Base-by-base conservation (phyloP, 2,888 invertebrate genomes). In the Dynastes grantii region DNA sequence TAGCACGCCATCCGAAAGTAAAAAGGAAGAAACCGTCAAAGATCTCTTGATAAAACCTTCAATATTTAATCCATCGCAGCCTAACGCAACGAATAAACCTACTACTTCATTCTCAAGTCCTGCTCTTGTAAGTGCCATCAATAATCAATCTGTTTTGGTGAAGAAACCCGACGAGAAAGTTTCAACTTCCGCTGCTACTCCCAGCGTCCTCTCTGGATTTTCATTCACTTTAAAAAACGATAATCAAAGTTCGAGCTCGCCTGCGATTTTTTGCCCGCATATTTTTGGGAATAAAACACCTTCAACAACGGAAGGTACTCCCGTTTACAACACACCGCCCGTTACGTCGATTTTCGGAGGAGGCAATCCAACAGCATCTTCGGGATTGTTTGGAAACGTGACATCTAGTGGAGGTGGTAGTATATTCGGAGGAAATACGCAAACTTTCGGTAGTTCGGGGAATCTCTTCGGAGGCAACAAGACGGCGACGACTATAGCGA, bases 41-140 rank as follows among this genome's bases (percentile, higher is more conserved):
- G 81, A 79, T 71, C 80, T 84, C 27, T 76, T 83, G 29, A 80
- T 78, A 11, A 83, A 83, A 79, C 83, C 84, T 0, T 79, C 81
- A 2, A 13, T 80, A 3, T 58, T 81, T 9, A 76, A 70, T n/a
- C 22, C 27, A 11, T 40, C 75, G 6, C 65, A 67, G 6, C 40
- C 40, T n/a, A 40, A n/a, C 27, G 11, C 68, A 22, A n/a, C 49
- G 22, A 68, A 51, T 51, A 68, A 68, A 68, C 29, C 68, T 11
- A n/a, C 27, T 1, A n/a, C 27, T n/a, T 67, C 37, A 1, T 70
- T 77, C 29, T 63, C 68, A 1, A 70, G 70, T 32, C 70, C 77
- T 2, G 32, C 61, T 0, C 51, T 70, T 0, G 77, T 70, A 9
- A 70, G 45, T 51, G 71, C 78, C 27, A 73, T 51, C 0, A 37